Conservation (phyloP, 2,797 vertebrate species). For the Poecilia velifera region DNA sequence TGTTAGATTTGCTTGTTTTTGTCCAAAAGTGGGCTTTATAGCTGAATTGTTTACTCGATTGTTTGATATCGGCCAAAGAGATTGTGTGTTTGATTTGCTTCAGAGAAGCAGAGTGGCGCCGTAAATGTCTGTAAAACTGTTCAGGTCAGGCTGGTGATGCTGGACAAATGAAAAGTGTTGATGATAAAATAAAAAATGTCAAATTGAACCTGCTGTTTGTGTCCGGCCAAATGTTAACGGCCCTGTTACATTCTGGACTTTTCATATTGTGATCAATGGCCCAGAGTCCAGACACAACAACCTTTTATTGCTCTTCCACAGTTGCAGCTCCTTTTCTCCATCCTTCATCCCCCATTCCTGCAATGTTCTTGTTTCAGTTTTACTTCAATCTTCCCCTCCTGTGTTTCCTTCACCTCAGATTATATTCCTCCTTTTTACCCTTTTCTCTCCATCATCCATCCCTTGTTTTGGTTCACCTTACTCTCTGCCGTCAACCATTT, state of each 20-base stretch:
- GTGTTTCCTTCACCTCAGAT: neutral
- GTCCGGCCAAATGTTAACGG: neutral
- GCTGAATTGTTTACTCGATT: neutral
- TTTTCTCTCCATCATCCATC: neutral
- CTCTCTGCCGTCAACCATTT: neutral
- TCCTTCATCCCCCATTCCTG: neutral
- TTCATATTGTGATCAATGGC: neutral
- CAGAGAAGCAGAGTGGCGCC: constrained; percentile 25
- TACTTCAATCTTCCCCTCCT: neutral
- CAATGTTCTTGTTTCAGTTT: neutral
- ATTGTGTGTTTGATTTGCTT: constrained; percentile 16
- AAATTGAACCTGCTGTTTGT: constrained; percentile 13
- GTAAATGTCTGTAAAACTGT: constrained; percentile 10
- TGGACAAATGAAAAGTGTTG: neutral
- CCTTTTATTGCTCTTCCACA: neutral
- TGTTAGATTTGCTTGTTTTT: neutral
- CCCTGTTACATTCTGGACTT: neutral
- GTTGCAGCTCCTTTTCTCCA: neutral
- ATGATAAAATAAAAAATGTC: constrained; percentile 18
- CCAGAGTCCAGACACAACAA: neutral
- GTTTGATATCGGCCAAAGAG: neutral
- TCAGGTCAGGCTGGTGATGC: constrained; percentile 18
- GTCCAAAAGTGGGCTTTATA: neutral
- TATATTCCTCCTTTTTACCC: neutral
- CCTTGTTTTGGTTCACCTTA: neutral